These are phyloP conservation scores for Tiphia femorata DNA, from an alignment of 2,888 invertebrate genomes.

Conservation along the genomic window DNA sequence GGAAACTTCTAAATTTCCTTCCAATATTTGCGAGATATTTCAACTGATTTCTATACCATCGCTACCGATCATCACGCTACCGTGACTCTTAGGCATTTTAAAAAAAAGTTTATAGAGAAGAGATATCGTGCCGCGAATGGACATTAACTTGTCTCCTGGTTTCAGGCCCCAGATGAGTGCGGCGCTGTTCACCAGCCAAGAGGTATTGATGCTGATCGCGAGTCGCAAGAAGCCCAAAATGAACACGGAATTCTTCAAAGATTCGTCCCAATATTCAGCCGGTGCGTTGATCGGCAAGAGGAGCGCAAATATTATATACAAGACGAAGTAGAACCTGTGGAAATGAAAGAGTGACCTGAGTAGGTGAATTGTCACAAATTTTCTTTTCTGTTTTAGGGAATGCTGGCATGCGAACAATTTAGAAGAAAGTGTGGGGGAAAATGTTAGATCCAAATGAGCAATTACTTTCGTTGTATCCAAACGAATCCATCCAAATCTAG, in stretches of 20 bases:
- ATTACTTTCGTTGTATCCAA: conserved; percentile 85
- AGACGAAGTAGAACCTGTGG: conserved; percentile 78
- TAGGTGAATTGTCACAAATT: not conserved
- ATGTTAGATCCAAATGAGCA: conserved; percentile 34
- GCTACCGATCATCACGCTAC: conserved; percentile 53
- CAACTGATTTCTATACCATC: conserved; percentile 46
- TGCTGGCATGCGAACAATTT: too few species aligned
- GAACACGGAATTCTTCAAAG: conserved; percentile 74
- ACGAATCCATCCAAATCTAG: conserved; percentile 82
- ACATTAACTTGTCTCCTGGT: conserved; percentile 79
- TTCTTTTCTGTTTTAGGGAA: too few species aligned
- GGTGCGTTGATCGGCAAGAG: conserved; percentile 81
- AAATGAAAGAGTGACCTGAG: not conserved
- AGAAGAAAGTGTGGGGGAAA: too few species aligned
- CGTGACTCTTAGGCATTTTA: conserved; percentile 59
- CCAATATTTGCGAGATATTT: not conserved
- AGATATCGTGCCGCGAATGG: conserved; percentile 49
- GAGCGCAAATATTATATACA: conserved; percentile 71
- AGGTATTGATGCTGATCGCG: conserved; percentile 75
- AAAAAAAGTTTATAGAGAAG: conserved; percentile 55
- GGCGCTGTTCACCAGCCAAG: conserved; percentile 82
- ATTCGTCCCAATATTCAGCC: conserved; percentile 83
- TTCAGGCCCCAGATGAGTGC: conserved; percentile 80
- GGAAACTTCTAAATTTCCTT: not conserved
- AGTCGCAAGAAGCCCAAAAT: conserved; percentile 80